Percentiles rank a stretch among this genome's conserved stretches.
phyloP scores from a whole-genome alignment of 2,888 invertebrate genomes.

The Herminia tarsipennalis region DNA sequence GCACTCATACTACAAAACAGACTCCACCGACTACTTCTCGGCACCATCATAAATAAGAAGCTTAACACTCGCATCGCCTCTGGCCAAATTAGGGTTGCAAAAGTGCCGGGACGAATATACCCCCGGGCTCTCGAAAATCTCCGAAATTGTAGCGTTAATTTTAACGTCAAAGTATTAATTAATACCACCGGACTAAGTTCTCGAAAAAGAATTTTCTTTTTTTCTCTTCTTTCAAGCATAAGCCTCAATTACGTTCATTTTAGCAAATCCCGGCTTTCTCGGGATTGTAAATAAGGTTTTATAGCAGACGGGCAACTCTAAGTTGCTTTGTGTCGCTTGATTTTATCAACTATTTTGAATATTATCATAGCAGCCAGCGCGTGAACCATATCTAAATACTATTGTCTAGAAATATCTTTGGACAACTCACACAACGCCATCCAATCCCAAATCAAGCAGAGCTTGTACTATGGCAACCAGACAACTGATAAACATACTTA shows the following conservation, averaged over 20 bases:
- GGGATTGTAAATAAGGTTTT: slow-evolving; percentile 11
- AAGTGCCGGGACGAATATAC: slow-evolving; percentile 20
- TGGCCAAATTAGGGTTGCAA: slow-evolving; percentile 30
- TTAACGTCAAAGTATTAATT: slow-evolving; percentile 30
- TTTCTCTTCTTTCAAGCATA: slow-evolving; percentile 6
- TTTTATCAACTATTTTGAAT: too few species aligned
- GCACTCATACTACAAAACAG: not conserved
- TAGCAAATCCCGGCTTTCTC: slow-evolving; percentile 12
- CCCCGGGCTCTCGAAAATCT: slow-evolving; percentile 28
- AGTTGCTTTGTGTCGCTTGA: not conserved
- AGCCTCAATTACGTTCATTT: slow-evolving; percentile 17
- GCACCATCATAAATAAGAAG: too few species aligned
- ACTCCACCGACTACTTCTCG: not conserved
- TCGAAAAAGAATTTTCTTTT: slow-evolving; percentile 4
- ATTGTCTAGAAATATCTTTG: too few species aligned
- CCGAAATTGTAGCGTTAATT: slow-evolving; percentile 32
- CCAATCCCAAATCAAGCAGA: too few species aligned
- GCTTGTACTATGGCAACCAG: too few species aligned
- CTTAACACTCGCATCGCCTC: slow-evolving; percentile 35
- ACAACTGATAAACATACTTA: too few species aligned
- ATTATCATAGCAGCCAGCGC: too few species aligned
- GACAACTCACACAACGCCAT: too few species aligned
- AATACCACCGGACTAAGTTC: slow-evolving; percentile 10
- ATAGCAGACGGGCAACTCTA: slow-evolving; percentile 3
- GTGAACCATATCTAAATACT: too few species aligned